Conservation (phyloP, 2,888 invertebrate species). For the Osmoderma eremita region DNA sequence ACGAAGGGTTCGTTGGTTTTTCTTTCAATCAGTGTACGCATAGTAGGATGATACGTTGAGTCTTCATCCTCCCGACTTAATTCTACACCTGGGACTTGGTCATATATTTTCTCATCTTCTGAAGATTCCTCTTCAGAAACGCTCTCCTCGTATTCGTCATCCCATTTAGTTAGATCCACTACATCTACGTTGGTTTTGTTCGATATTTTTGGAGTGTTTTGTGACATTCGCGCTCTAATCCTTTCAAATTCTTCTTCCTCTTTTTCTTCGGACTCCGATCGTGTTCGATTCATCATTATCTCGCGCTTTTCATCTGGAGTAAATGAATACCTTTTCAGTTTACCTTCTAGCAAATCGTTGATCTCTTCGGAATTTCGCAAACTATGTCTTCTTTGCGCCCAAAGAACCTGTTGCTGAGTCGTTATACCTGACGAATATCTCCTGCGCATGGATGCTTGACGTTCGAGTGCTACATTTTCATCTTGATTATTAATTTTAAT, state of each 20-base stretch:
- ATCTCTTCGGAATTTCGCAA: constrained; percentile 55
- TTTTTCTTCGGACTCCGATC: constrained; percentile 59
- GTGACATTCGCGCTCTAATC: constrained; percentile 60
- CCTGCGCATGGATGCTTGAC: constrained; percentile 64
- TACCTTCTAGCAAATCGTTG: constrained; percentile 53
- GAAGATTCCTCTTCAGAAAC: constrained; percentile 57
- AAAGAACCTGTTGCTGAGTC: constrained; percentile 56
- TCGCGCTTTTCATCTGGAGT: constrained; percentile 52
- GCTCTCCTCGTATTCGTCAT: constrained; percentile 58
- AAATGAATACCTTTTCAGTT: constrained; percentile 53
- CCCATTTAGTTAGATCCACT: constrained; percentile 64
- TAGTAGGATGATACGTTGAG: constrained; percentile 75
- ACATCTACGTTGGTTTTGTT: constrained; percentile 53
- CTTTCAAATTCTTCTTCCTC: constrained; percentile 60
- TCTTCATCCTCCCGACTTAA: constrained; percentile 66
- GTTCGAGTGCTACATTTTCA: constrained; percentile 63
- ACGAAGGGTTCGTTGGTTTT: constrained; percentile 67
- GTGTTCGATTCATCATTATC: constrained; percentile 53
- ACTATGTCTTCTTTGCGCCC: constrained; percentile 59
- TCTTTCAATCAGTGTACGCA: constrained; percentile 60
- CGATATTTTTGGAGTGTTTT: constrained; percentile 59
- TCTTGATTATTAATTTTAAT: constrained; percentile 68
- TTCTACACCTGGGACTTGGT: constrained; percentile 48
- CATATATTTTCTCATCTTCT: constrained; percentile 56
- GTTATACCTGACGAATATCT: constrained; percentile 65